A percentile compares a stretch with the other conserved stretches of the same genome.
These are phyloP conservation scores for Bos taurus DNA, from an alignment of 2,113 vertebrate genomes.

Conservation along the genomic window ARS-UCD2.0 NC_037340.1:10404501-10405000, in stretches of 20 bases:
- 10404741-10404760: background rate
- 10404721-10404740: background rate
- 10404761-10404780: background rate
- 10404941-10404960: background rate
- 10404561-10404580: background rate
- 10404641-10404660: background rate
- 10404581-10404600: background rate
- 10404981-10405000: background rate
- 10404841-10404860: background rate
- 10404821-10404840: background rate
- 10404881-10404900: background rate
- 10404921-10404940: background rate
- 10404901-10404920: background rate
- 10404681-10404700: background rate
- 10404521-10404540: background rate
- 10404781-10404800: background rate
- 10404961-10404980: background rate
- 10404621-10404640: background rate
- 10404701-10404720: background rate
- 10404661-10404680: background rate
- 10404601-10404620: background rate
- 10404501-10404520: background rate
- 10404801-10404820: background rate
- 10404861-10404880: background rate
- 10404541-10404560: background rate